Evolutionary conservation across 2,888 invertebrate species (phyloP), one percentile per base, ranked within the genome.

Genomic region (Polyommatus icarus): DNA sequence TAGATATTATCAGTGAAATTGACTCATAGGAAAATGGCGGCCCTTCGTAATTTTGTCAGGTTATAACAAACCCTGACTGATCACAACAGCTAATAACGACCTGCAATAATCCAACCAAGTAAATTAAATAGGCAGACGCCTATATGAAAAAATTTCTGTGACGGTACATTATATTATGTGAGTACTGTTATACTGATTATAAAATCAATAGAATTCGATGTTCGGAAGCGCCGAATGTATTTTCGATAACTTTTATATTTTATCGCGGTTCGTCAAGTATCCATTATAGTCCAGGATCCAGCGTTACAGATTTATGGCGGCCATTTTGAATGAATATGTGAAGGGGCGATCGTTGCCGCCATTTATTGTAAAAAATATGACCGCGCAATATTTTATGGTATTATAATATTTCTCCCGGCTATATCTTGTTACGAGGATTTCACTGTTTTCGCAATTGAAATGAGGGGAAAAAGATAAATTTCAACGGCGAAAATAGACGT

Each of bases 231-330:
- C 20, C 72, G n/a, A 72, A 73, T 40, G 46, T 73, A 46, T 73
- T 46, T 46, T 29, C 67, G 67, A 67, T 67, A 29, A 18, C 15
- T 75, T 75, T 50, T 54, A 75, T 29, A 75, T 10, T 40, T 46
- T 20, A 73, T 73, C 12, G 46, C 73, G 73, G 46, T 73, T 73
- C 73, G 73, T 73, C 73, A 73, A 73, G 73, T 73, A 20, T 73
- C 73, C 73, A 73, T 73, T 73, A 46, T 73, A 20, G 20, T 73
- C 24, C 40, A 73, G 73, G 24, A 40, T 75, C 54, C 29, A 15
- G 15, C 50, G 29, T 75, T 75, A 75, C 75, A 75, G 54, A 75
- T 75, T 75, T 75, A 75, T 75, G 29, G 75, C 50, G 54, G 75
- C 75, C 75, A 75, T 75, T 50, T 50, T 75, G 50, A 75, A 75